phyloP scores from a whole-genome alignment of 2,888 invertebrate genomes.

The Aradus depressus region DNA sequence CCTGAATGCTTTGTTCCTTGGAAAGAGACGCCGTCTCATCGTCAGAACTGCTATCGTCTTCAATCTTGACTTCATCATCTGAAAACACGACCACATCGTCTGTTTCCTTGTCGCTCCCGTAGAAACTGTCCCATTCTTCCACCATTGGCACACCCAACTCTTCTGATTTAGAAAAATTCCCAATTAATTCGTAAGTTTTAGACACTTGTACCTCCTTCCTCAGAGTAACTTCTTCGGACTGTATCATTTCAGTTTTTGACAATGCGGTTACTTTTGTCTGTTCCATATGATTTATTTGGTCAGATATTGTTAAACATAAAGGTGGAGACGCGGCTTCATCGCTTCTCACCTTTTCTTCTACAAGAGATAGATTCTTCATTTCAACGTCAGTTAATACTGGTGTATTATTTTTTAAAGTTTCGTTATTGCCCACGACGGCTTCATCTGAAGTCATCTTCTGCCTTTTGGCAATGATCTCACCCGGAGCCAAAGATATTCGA shows the following conservation, averaged over 20 bases:
- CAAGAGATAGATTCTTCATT: not conserved
- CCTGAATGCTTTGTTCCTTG: too few relatives aligned
- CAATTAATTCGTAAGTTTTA: constrained; percentile 33
- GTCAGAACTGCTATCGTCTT: constrained; percentile 38
- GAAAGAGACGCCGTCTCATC: constrained; percentile 35
- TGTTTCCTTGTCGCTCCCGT: constrained; percentile 49
- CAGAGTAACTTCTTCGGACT: constrained; percentile 30
- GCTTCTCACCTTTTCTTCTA: constrained; percentile 33
- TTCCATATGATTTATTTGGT: constrained; percentile 32
- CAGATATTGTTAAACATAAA: constrained; percentile 32
- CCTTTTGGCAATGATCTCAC: constrained; percentile 30
- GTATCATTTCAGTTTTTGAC: constrained; percentile 30
- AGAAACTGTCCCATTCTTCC: constrained; percentile 47
- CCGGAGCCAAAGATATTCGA: constrained; percentile 27
- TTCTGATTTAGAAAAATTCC: constrained; percentile 29
- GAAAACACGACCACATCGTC: constrained; percentile 50
- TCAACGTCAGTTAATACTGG: constrained; percentile 8
- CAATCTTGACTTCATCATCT: constrained; percentile 45
- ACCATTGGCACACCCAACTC: constrained; percentile 22
- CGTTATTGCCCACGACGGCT: constrained; percentile 18
- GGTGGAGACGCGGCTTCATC: constrained; percentile 36
- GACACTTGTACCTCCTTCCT: constrained; percentile 33
- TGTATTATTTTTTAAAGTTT: constrained; percentile 11
- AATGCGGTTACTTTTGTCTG: constrained; percentile 31
- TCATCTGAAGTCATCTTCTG: constrained; percentile 30